phyloP scores from a whole-genome alignment of 2,113 vertebrate species.

The Centropus bengalensis region DNA sequence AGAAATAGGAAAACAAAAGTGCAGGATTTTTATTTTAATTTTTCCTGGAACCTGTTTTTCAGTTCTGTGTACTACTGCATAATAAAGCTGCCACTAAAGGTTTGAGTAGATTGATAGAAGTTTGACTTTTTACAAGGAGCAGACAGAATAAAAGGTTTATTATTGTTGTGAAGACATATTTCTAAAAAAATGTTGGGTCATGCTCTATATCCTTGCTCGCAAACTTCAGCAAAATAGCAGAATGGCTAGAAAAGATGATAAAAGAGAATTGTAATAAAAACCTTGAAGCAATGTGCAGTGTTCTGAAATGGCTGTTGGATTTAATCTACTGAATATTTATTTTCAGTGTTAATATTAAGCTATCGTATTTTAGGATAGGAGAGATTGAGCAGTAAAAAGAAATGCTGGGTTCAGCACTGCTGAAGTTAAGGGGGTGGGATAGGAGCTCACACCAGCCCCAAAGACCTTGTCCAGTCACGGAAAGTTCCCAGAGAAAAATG shows the following conservation, averaged over 20 bases:
- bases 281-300: not conserved
- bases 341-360: not conserved
- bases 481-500: not conserved
- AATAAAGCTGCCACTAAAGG: not conserved
- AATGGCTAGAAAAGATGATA: not conserved
- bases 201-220: not conserved
- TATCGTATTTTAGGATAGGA: not conserved
- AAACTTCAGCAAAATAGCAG: not conserved
- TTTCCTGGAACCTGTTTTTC: not conserved
- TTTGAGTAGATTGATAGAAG: not conserved
- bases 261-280: not conserved
- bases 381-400: not conserved
- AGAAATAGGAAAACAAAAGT: not conserved
- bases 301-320: not conserved
- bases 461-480: not conserved
- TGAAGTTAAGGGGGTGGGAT: not conserved
- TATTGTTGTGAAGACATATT: not conserved
- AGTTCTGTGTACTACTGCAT: accelerated
- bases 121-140: not conserved
- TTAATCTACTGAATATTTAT: not conserved
- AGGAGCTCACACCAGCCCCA: not conserved
- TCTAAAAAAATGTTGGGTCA: not conserved
- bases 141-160: constrained; percentile 5
- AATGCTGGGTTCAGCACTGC: not conserved
- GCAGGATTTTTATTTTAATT: not conserved